Evolutionary conservation across 1,140 invertebrate genomes (phyloP).

Genomic region (Cydia strobilella): DNA sequence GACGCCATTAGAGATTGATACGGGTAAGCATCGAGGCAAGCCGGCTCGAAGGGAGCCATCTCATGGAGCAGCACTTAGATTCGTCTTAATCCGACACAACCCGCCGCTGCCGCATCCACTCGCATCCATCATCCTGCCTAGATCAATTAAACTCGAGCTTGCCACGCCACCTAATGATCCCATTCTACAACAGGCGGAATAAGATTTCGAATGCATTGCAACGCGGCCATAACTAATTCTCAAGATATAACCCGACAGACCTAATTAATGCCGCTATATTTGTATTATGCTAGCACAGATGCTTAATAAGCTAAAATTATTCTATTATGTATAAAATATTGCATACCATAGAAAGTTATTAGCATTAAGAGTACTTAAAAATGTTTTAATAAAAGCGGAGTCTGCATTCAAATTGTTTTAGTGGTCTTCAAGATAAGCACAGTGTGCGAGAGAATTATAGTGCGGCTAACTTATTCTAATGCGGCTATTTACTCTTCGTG

Average conservation of each 20-base stretch:
- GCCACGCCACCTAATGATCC: slow-evolving; percentile 37
- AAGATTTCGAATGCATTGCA: slow-evolving; percentile 38
- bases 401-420: slow-evolving; percentile 33
- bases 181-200: slow-evolving; percentile 33
- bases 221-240: slow-evolving; percentile 31
- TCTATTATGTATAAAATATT: slow-evolving; percentile 8
- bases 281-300: not conserved
- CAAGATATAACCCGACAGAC: slow-evolving; percentile 16
- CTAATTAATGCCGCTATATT: slow-evolving; percentile 20
- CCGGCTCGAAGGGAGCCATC: slow-evolving; percentile 32
- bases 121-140: slow-evolving; percentile 52
- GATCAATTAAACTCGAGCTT: slow-evolving; percentile 53
- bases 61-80: slow-evolving; percentile 46
- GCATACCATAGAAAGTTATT: slow-evolving; percentile 3
- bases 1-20: slow-evolving; percentile 29
- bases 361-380: not conserved
- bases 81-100: slow-evolving; percentile 47
- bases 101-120: slow-evolving; percentile 37
- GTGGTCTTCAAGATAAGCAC: slow-evolving; percentile 9
- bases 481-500: not conserved
- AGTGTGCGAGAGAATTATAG: slow-evolving; percentile 23
- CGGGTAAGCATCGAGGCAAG: slow-evolving; percentile 23
- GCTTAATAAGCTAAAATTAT: not conserved
- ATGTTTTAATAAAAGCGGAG: slow-evolving; percentile 28
- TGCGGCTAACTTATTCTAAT: slow-evolving; percentile 24